These are phyloP conservation scores for Poeciliopsis retropinna DNA, from an alignment of 2,113 vertebrate species.

Conservation along the genomic window DNA sequence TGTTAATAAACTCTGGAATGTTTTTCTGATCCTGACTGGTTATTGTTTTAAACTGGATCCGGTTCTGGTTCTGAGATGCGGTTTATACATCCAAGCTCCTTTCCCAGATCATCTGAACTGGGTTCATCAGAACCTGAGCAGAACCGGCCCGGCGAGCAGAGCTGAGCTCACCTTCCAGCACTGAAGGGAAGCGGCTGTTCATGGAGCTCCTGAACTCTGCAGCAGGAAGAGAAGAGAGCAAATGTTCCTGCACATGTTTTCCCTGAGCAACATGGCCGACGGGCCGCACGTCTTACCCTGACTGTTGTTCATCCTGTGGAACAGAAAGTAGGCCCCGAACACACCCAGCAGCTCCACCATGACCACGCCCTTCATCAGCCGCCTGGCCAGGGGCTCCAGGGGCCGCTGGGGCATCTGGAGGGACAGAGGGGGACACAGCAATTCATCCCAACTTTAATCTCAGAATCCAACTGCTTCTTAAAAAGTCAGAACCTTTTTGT, in stretches of 20 bases:
- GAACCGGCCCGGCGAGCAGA: too few relatives aligned
- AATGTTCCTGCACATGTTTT: background rate
- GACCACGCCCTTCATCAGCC: constrained; percentile 75
- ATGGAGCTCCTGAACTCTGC: constrained; percentile 85
- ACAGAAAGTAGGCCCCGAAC: constrained; percentile 73
- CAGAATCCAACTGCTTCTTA: too few relatives aligned
- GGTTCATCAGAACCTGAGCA: too few relatives aligned
- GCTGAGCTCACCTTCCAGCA: constrained; percentile 81
- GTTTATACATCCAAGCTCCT: too few relatives aligned
- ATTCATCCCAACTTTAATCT: too few relatives aligned
- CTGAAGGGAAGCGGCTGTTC: constrained; percentile 79
- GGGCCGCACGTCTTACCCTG: constrained; percentile 61
- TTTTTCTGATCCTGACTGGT: background rate
- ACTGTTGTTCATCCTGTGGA: constrained; percentile 75
- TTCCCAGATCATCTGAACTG: too few relatives aligned
- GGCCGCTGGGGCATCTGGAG: constrained; percentile 59
- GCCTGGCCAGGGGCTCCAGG: constrained; percentile 57
- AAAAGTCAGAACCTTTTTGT: too few relatives aligned
- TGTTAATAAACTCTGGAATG: background rate
- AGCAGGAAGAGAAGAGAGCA: background rate
- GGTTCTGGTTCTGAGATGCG: too few relatives aligned
- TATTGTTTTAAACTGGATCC: too few relatives aligned
- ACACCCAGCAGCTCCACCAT: constrained; percentile 74
- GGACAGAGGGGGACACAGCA: background rate
- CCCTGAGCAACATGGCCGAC: background rate